Conservation (phyloP, 2,113 vertebrate genomes). For the Lethenteron camtschaticum region DNA sequence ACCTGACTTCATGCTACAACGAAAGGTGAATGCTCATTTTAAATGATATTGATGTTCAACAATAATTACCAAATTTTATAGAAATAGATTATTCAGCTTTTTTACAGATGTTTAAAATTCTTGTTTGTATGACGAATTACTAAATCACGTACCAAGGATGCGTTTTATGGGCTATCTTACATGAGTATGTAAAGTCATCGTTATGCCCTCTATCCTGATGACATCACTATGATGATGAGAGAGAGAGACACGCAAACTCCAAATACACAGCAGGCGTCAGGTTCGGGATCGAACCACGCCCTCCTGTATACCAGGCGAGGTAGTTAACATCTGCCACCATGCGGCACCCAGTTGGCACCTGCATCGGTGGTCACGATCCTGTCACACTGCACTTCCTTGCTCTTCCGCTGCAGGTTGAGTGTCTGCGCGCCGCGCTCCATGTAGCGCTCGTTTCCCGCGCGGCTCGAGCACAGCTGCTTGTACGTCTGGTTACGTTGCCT, state of each 20-base stretch:
- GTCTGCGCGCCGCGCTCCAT: constrained; percentile 46
- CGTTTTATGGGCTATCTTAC: too few relatives aligned
- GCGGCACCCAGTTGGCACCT: constrained; percentile 24
- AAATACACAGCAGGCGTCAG: not conserved
- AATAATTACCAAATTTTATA: not conserved
- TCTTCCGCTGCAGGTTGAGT: constrained; percentile 33
- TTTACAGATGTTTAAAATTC: too few relatives aligned
- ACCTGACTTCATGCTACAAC: not conserved
- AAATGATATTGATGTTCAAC: constrained; percentile 3
- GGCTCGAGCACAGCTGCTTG: constrained; percentile 27
- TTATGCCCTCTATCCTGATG: too few relatives aligned
- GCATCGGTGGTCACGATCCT: constrained; percentile 24
- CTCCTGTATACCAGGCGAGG: not conserved
- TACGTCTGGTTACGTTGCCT: constrained; percentile 37
- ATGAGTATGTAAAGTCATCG: too few relatives aligned
- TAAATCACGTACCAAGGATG: too few relatives aligned
- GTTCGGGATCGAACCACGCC: not conserved
- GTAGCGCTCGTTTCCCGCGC: constrained; percentile 30
- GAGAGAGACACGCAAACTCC: not conserved
- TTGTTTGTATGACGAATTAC: too few relatives aligned
- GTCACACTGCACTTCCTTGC: constrained; percentile 46
- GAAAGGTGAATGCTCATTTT: not conserved
- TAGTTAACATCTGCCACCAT: not conserved
- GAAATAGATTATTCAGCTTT: not conserved
- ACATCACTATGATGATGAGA: too few relatives aligned